These are phyloP conservation scores for Bos indicus DNA, from an alignment of 2,113 vertebrate genomes.

Conservation along the genomic window DNA sequence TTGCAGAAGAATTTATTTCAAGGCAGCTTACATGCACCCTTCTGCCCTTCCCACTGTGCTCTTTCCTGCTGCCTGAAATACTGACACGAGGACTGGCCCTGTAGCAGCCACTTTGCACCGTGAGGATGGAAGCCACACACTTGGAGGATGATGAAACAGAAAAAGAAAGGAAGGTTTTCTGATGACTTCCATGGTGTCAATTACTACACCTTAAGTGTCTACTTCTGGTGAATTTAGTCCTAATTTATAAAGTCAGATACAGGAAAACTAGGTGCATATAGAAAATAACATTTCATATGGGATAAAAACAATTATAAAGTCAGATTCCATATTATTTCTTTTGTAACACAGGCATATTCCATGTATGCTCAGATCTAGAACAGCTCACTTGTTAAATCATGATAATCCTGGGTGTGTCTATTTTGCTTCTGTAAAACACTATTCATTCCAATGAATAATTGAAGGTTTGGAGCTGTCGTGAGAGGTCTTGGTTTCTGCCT, in stretches of 20 bases:
- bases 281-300: neutral
- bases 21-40: neutral
- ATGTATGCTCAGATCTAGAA: neutral
- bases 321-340: neutral
- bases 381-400: neutral
- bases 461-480: neutral
- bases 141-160: neutral
- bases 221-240: neutral
- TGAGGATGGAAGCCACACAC: neutral
- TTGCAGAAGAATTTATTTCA: neutral
- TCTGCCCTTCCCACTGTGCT: too few relatives aligned
- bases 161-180: neutral
- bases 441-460: neutral
- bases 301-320: neutral
- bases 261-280: neutral
- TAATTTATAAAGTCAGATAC: neutral
- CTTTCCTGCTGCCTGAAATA: neutral
- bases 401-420: neutral
- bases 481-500: conserved; percentile 7
- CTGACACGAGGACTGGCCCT: neutral
- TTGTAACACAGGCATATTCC: neutral
- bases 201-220: neutral
- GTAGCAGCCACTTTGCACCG: neutral
- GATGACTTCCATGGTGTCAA: neutral
- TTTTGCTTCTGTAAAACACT: conserved; percentile 20